Conservation (phyloP, 2,888 invertebrate species). For the Ophion costatus region DNA sequence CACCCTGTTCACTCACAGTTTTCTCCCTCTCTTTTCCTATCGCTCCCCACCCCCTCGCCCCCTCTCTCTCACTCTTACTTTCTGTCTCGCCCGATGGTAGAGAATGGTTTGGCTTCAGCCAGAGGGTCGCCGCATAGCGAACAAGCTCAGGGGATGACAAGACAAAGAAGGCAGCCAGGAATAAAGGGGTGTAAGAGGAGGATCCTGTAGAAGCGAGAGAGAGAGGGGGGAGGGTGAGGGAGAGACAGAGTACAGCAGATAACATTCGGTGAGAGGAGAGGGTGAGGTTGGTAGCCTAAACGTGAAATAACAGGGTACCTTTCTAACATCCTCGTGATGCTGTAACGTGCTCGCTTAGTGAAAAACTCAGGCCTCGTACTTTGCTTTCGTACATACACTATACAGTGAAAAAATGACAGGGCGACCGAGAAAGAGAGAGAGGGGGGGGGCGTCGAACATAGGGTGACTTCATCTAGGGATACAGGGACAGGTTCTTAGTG, state of each 20-base stretch:
- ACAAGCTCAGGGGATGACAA: conserved; percentile 15
- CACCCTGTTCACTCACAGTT: conserved; percentile 55
- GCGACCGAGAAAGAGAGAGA: conserved; percentile 61
- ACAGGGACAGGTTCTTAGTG: conserved; percentile 78
- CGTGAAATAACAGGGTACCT: conserved; percentile 82
- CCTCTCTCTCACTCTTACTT: conserved; percentile 17
- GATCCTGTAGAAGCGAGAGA: conserved; percentile 65
- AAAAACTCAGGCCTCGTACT: conserved; percentile 76
- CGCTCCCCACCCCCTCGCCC: not conserved
- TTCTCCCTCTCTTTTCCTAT: conserved; percentile 25
- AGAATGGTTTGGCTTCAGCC: conserved; percentile 52
- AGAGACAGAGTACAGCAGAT: conserved; percentile 60
- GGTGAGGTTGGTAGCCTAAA: conserved; percentile 77
- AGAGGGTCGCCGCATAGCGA: conserved; percentile 32
- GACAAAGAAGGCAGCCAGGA: conserved; percentile 26
- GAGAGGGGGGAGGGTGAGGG: conserved; percentile 62
- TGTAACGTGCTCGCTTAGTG: conserved; percentile 40
- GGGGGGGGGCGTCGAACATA: no score
- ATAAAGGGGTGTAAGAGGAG: conserved; percentile 60
- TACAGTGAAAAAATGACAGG: conserved; percentile 55
- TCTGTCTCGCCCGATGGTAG: conserved; percentile 18
- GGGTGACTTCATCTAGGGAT: no score
- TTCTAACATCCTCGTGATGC: conserved; percentile 72
- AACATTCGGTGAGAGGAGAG: conserved; percentile 65
- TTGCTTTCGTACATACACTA: conserved; percentile 74